Evolutionary conservation across 1,140 invertebrate genomes (phyloP).

Genomic region (Drosophila arizonae): DNA sequence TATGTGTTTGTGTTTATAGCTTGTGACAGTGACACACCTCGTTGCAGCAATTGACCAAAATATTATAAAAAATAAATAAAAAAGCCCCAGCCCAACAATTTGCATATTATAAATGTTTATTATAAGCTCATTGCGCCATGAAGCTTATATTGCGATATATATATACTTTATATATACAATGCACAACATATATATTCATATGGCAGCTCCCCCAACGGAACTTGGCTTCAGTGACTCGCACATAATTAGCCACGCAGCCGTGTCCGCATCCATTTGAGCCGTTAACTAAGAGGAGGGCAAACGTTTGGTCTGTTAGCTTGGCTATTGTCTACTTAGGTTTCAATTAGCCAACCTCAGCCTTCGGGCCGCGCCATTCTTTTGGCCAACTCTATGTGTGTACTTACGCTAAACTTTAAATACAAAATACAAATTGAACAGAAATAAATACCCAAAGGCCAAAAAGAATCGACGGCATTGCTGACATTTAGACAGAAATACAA

Average conservation of each 20-base stretch:
- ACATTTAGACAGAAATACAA: conserved; percentile 40
- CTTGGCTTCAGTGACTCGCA: conserved; percentile 53
- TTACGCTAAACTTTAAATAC: conserved; percentile 9
- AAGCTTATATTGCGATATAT: conserved; percentile 49
- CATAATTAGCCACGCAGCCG: conserved; percentile 48
- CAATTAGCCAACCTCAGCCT: conserved; percentile 46
- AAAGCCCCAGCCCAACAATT: conserved; percentile 18
- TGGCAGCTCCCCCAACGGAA: conserved; percentile 36
- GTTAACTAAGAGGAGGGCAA: not conserved
- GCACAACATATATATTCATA: not conserved
- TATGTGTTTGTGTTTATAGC: no score
- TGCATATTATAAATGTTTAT: conserved; percentile 40
- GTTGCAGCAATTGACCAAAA: conserved; percentile 20
- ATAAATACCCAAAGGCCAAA: conserved; percentile 26
- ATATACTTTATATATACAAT: conserved; percentile 7
- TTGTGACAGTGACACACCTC: conserved; percentile 29
- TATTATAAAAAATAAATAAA: not conserved
- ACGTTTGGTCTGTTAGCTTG: conserved; percentile 2
- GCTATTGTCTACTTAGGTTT: conserved; percentile 22
- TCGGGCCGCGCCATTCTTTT: conserved; percentile 35
- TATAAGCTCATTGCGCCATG: conserved; percentile 50
- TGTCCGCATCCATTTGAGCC: conserved; percentile 27
- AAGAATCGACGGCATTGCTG: conserved; percentile 47
- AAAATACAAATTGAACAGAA: not conserved
- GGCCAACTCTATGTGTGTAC: not conserved